Conservation (phyloP, 2,113 vertebrate genomes). For the Dolichotis patagonum region DNA sequence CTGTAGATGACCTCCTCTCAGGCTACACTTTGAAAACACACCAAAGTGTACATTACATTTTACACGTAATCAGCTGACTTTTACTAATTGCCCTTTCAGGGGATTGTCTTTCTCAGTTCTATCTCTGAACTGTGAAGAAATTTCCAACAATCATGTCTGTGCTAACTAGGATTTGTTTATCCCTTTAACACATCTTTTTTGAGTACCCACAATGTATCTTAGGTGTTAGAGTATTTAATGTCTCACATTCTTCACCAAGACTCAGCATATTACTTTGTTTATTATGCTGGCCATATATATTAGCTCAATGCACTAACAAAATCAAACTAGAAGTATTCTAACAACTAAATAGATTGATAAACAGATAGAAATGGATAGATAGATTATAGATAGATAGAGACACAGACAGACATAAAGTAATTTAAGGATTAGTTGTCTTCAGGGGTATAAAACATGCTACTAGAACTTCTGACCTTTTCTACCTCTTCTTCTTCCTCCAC, state of each 20-base stretch:
- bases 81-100: slow-evolving; percentile 25
- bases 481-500: accelerated
- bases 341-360: background rate
- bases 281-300: background rate
- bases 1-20: background rate
- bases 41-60: background rate
- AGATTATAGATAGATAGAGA: background rate
- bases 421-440: background rate
- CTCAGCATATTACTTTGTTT: background rate
- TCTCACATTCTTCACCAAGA: background rate
- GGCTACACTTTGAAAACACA: background rate
- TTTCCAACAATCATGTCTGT: background rate
- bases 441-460: background rate
- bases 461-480: background rate
- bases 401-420: background rate
- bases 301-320: background rate
- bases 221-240: background rate
- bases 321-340: background rate
- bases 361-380: background rate
- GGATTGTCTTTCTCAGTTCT: background rate
- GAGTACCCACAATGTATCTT: background rate
- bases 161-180: background rate
- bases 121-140: slow-evolving; percentile 18
- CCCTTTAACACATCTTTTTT: background rate
- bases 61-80: background rate